Conservation (phyloP, 2,888 invertebrate genomes). For the Drosophila tripunctata region DNA sequence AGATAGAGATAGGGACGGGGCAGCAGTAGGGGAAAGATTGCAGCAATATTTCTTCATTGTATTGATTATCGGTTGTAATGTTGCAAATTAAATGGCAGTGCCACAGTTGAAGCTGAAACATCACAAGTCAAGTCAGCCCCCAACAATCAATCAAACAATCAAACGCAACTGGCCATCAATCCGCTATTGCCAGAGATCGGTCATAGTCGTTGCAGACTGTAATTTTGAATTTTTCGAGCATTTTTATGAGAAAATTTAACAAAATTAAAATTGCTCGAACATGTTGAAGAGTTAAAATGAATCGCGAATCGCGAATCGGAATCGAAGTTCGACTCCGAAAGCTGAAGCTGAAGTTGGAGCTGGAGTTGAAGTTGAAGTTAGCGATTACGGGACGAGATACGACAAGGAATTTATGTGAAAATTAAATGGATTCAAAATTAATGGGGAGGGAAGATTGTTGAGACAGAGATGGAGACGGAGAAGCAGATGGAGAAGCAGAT, state of each 20-base stretch:
- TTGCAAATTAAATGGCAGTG: slow-evolving; percentile 82
- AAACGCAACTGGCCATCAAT: slow-evolving; percentile 72
- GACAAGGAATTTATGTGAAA: slow-evolving; percentile 74
- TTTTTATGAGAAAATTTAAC: slow-evolving; percentile 81
- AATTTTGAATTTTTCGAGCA: slow-evolving; percentile 72
- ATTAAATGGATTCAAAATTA: slow-evolving; percentile 68
- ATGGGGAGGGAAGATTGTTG: slow-evolving; percentile 28
- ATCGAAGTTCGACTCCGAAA: slow-evolving; percentile 7
- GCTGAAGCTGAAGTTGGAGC: no score
- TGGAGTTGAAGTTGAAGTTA: slow-evolving; percentile 8
- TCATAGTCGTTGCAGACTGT: slow-evolving; percentile 59
- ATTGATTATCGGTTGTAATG: slow-evolving; percentile 83
- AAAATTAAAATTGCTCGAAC: slow-evolving; percentile 76
- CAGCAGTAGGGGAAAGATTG: slow-evolving; percentile 19
- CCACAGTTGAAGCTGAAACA: slow-evolving; percentile 50
- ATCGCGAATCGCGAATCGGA: slow-evolving; percentile 1
- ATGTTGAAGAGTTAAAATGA: slow-evolving; percentile 38
- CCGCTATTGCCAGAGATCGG: slow-evolving; percentile 34
- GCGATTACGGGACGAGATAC: slow-evolving; percentile 62
- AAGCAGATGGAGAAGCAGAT: neutral
- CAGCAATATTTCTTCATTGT: slow-evolving; percentile 75
- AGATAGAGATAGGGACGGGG: neutral
- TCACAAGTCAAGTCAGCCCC: slow-evolving; percentile 21
- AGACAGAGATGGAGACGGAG: neutral
- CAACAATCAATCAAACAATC: slow-evolving; percentile 73